Conservation (phyloP, 2,888 invertebrate genomes). For the Andrena fulva region DNA sequence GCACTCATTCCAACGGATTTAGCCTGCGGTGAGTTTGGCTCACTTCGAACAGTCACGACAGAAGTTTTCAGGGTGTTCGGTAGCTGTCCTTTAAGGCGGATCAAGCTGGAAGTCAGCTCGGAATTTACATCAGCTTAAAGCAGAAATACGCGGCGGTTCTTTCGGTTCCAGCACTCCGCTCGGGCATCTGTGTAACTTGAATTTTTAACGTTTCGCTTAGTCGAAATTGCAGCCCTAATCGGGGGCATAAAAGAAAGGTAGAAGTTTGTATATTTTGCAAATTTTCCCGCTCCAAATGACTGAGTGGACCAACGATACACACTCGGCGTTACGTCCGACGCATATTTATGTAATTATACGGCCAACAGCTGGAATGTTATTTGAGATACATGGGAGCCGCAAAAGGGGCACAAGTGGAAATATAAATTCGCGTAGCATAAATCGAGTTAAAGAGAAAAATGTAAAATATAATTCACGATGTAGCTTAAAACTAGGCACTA, state of each 20-base stretch:
- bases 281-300: conserved; percentile 15
- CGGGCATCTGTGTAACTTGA: not conserved
- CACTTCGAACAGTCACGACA: not conserved
- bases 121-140: conserved; percentile 22
- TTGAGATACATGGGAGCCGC: not conserved
- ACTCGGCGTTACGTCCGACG: not conserved
- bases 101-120: not conserved
- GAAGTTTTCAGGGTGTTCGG: conserved; percentile 13
- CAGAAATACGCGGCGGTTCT: not conserved
- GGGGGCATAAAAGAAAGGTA: not conserved
- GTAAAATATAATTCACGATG: no score
- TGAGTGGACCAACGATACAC: not conserved
- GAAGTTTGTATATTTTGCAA: not conserved
- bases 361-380: not conserved
- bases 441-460: no score
- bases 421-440: not conserved
- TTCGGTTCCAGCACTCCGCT: not conserved
- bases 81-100: not conserved
- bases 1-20: conserved; percentile 11
- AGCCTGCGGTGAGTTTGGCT: conserved; percentile 14
- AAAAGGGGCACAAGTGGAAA: not conserved
- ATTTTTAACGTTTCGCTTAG: not conserved
- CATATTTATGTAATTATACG: not conserved
- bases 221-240: not conserved
- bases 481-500: no score